Percentiles rank a stretch among this genome's conserved stretches.
Conservation (phyloP, 2,797 vertebrate species). For the Delichon dasypus region DNA sequence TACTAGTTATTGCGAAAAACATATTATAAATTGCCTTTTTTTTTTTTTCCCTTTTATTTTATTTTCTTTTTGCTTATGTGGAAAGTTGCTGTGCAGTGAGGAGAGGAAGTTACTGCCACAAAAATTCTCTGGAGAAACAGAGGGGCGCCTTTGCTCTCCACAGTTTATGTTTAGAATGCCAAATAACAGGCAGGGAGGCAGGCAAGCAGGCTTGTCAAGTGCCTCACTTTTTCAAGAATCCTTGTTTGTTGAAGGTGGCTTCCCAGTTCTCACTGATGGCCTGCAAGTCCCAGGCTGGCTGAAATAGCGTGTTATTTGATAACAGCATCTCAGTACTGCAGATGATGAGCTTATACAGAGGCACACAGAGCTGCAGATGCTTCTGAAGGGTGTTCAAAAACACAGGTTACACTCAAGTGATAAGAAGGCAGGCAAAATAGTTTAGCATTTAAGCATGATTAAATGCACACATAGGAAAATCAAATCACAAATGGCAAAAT, state of each 20-base stretch:
- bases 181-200: neutral
- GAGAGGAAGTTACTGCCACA: neutral
- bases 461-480: neutral
- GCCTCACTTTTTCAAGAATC: neutral
- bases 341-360: neutral
- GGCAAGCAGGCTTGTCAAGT: neutral
- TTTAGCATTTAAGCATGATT: neutral
- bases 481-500: conserved; percentile 3
- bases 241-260: neutral
- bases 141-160: neutral
- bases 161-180: neutral
- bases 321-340: neutral
- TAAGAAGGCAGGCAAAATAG: neutral
- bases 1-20: conserved; percentile 53
- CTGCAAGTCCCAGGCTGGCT: neutral
- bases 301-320: neutral
- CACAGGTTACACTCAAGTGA: neutral
- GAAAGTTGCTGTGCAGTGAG: neutral
- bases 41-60: neutral
- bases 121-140: neutral
- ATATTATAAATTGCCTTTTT: conserved; percentile 35
- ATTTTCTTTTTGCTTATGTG: neutral
- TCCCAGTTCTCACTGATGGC: neutral
- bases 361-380: neutral
- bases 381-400: neutral